Conservation (phyloP, 2,797 vertebrate genomes). For the Darevskia mixta region DNA sequence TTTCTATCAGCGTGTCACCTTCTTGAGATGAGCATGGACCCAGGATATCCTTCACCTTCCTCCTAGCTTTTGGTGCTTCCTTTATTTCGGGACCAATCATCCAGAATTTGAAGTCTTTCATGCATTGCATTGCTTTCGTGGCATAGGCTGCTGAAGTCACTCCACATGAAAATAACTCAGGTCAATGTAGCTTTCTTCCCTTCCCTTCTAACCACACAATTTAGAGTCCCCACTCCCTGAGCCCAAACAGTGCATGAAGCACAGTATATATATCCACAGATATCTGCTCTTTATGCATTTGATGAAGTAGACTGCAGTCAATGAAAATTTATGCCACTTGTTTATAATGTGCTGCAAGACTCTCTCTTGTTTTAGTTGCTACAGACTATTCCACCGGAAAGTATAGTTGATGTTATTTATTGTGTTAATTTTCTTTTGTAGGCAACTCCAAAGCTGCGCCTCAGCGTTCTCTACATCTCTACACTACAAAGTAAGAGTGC, state of each 20-base stretch:
- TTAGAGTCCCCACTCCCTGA: not conserved
- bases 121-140: not conserved
- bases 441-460: slow-evolving; percentile 70
- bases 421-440: slow-evolving; percentile 70
- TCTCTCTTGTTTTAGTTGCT: not conserved
- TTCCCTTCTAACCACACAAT: not conserved
- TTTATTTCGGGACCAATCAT: not conserved
- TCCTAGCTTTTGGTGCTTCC: not conserved
- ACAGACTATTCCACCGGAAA: not conserved
- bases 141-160: not conserved
- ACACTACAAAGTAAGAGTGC: slow-evolving; percentile 73
- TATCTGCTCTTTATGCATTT: not conserved
- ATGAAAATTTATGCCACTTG: not conserved
- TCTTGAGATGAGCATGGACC: not conserved
- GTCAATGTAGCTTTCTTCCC: not conserved
- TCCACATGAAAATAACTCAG: not conserved
- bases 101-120: not conserved
- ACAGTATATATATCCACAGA: not conserved
- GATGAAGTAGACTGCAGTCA: not conserved
- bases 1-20: not conserved
- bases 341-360: not conserved
- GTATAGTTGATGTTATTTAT: slow-evolving; percentile 15
- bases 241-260: not conserved
- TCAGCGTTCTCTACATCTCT: slow-evolving; percentile 69
- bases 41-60: not conserved